phyloP scores from a whole-genome alignment of 2,888 invertebrate species.

The Sicus ferrugineus region DNA sequence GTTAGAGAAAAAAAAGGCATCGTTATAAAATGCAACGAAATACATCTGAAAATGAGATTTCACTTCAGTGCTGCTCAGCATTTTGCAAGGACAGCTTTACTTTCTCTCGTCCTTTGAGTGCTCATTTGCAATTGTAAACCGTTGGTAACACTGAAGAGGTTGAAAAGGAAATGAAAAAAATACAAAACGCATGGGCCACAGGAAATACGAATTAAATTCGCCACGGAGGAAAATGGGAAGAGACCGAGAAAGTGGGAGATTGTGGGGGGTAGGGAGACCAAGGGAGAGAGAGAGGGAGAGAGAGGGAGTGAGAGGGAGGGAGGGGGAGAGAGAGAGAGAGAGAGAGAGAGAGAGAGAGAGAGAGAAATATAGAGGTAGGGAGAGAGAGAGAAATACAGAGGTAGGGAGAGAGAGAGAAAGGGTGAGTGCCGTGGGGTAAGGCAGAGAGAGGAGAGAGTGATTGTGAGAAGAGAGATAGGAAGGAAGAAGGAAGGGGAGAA shows the following conservation, averaged over 20 bases:
- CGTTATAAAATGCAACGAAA: neutral
- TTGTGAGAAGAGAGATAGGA: too few species aligned
- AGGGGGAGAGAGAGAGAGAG: too few species aligned
- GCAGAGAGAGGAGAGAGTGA: too few species aligned
- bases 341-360: too few species aligned
- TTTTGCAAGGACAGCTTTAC: neutral
- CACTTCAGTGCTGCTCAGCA: neutral
- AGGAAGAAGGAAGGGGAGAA: too few species aligned
- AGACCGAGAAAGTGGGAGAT: neutral
- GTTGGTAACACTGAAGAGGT: neutral
- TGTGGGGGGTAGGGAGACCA: neutral
- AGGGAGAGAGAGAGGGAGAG: neutral
- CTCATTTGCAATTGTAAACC: slow-evolving; percentile 21
- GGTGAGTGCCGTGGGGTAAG: too few species aligned
- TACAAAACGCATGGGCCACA: too few species aligned
- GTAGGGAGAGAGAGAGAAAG: too few species aligned
- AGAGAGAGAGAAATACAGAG: too few species aligned
- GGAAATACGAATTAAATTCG: too few species aligned
- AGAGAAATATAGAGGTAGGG: too few species aligned
- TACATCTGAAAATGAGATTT: neutral
- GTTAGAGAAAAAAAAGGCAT: neutral
- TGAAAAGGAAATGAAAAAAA: neutral
- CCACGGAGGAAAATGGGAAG: neutral
- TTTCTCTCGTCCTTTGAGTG: slow-evolving; percentile 14
- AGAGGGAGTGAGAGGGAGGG: neutral